Evolutionary conservation across 1,140 invertebrate genomes (phyloP), one percentile per base, ranked within the genome.

Genomic region (Bombus superbus): DNA sequence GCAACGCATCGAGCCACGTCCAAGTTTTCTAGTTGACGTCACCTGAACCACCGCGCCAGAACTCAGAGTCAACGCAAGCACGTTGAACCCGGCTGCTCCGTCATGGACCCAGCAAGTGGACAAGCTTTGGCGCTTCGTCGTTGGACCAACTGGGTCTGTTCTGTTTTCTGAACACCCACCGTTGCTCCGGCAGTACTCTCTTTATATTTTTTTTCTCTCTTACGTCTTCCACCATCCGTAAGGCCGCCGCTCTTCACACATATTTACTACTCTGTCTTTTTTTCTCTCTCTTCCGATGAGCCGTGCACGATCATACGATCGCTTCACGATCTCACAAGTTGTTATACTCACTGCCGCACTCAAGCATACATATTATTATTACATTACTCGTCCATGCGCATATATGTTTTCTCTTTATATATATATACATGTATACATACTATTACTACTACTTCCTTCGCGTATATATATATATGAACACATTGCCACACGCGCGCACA

Each of bases 341-440:
- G 94, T 95, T 95, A 93, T 94, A 95, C 93, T 94, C 92, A 95
- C 94, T 93, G 93, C 94, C 93, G 94, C 95, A 95, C 94, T 90
- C 93, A 93, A 94, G 93, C 94, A 94, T 94, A 94, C 93, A 94
- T 93, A 94, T 94, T 94, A 93, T 94, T 95, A 95, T 95, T 94
- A 94, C 94, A 95, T 94, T 90, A 94, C 94, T 95, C 94, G 93
- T 94, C 91, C 90, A 93, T 91, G 92, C 93, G 92, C 93, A 92
- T 93, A 91, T 93, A 92, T 94, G 91, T 95, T 92, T 92, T 94
- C 89, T 94, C 90, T 90, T 86, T 93, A 92, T 92, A 92, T 93
- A 92, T 89, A 89, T 90, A 91, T 92, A 93, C 90, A 93, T 93
- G 90, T 93, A 90, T 91, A 92, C 89, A 91, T 93, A 91, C 89